A percentile compares a stretch with the other conserved stretches of the same genome.
phyloP scores from a whole-genome alignment of 2,888 invertebrate genomes.

The Cartodere bifasciata region DNA sequence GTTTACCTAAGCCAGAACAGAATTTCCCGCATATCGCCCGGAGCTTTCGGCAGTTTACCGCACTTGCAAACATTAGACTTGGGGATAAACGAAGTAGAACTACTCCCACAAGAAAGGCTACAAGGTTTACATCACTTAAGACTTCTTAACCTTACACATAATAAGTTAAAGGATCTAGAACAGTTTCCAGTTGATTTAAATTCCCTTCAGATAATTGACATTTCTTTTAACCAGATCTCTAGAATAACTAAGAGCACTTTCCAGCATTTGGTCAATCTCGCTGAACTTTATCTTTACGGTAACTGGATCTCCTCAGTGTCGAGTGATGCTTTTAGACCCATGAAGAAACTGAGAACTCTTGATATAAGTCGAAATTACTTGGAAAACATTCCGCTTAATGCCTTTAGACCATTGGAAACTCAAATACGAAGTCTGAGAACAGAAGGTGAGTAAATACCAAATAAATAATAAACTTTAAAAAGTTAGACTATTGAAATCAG shows the following conservation, averaged over 20 bases:
- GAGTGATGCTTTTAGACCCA: constrained; percentile 60
- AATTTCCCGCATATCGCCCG: constrained; percentile 68
- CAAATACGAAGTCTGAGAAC: constrained; percentile 65
- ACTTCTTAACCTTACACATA: constrained; percentile 70
- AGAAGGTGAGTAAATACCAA: constrained; percentile 53
- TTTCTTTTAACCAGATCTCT: constrained; percentile 73
- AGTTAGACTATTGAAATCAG: constrained; percentile 3
- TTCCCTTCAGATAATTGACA: constrained; percentile 64
- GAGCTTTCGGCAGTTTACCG: constrained; percentile 67
- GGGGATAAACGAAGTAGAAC: constrained; percentile 69
- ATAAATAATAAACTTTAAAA: constrained; percentile 5
- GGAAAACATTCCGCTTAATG: constrained; percentile 64
- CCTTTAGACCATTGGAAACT: constrained; percentile 67
- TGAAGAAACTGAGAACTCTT: constrained; percentile 61
- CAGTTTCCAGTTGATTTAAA: constrained; percentile 69
- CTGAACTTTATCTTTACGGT: constrained; percentile 65
- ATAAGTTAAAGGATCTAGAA: constrained; percentile 67
- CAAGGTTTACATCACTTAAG: constrained; percentile 63
- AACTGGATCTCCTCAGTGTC: constrained; percentile 73
- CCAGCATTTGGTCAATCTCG: constrained; percentile 60
- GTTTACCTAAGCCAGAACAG: constrained; percentile 60
- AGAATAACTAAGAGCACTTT: constrained; percentile 65
- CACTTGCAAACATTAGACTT: constrained; percentile 68
- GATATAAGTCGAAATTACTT: constrained; percentile 77
- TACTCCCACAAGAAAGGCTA: constrained; percentile 72